Evolutionary conservation across 2,888 invertebrate genomes (phyloP).

Genomic region (Sarcophaga variegata): DNA sequence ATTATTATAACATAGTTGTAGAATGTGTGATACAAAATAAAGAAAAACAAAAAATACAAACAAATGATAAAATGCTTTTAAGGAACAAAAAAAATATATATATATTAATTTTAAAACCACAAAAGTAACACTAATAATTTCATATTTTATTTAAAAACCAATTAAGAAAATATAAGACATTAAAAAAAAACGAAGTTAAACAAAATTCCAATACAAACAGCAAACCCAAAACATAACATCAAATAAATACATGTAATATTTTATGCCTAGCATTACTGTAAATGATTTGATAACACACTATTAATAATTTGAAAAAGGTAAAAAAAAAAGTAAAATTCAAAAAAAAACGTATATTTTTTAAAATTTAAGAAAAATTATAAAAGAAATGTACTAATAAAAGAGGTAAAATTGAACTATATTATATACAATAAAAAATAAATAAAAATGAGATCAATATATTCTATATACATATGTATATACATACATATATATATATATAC

Average conservation of each 20-base stretch:
- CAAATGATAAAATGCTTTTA: conserved; percentile 39
- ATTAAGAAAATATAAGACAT: conserved; percentile 18
- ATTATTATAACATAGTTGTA: conserved; percentile 71
- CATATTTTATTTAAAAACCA: conserved; percentile 52
- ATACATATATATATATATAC: neutral
- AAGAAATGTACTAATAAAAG: neutral
- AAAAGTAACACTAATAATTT: conserved; percentile 47
- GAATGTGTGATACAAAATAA: conserved; percentile 67
- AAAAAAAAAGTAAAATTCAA: conserved; percentile 13
- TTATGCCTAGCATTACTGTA: conserved; percentile 64
- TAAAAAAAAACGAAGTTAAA: conserved; percentile 1
- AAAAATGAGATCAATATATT: neutral
- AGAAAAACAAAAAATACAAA: conserved; percentile 40
- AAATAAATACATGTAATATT: conserved; percentile 63
- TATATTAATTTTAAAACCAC: conserved; percentile 61
- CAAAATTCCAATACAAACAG: conserved; percentile 6
- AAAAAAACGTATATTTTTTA: conserved; percentile 60
- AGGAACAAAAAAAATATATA: conserved; percentile 29
- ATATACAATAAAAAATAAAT: neutral
- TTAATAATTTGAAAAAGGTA: conserved; percentile 16
- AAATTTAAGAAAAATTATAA: conserved; percentile 59
- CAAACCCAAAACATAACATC: neutral
- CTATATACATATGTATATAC: neutral
- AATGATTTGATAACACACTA: conserved; percentile 58
- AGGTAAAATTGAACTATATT: neutral